Evolutionary conservation across 2,888 invertebrate species (phyloP).

Genomic region (Cataglyphis livida): DNA sequence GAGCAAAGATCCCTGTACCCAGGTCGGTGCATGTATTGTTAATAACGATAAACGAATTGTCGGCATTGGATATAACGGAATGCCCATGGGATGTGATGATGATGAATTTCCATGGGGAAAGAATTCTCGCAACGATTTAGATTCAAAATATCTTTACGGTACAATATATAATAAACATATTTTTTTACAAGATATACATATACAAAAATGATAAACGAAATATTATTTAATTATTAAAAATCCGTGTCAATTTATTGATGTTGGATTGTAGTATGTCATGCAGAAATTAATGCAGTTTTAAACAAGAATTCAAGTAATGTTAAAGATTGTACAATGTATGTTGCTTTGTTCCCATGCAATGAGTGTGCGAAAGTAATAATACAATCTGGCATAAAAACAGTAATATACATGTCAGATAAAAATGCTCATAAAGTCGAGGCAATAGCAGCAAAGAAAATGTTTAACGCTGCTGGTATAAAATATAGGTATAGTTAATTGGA

Average conservation of each 20-base stretch:
- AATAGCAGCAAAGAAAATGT: conserved; percentile 93
- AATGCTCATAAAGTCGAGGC: conserved; percentile 89
- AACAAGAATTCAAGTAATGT: conserved; percentile 94
- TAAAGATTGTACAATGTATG: conserved; percentile 93
- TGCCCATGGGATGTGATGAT: conserved; percentile 96
- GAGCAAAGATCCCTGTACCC: conserved; percentile 97
- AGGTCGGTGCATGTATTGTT: conserved; percentile 98
- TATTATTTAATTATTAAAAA: neutral
- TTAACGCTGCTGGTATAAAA: conserved; percentile 1
- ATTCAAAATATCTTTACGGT: conserved; percentile 96
- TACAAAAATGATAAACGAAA: neutral
- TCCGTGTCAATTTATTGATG: neutral
- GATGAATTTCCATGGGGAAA: conserved; percentile 96
- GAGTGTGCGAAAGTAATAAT: conserved; percentile 99
- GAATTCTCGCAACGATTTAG: conserved; percentile 87
- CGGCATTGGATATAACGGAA: conserved; percentile 98
- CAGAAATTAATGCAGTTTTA: conserved; percentile 98
- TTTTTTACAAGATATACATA: neutral
- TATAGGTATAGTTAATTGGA: conserved; percentile 8
- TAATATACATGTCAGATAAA: conserved; percentile 94
- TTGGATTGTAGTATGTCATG: conserved; percentile 93
- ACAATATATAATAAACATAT: conserved; percentile 75
- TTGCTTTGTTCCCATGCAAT: conserved; percentile 97
- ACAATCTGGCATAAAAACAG: conserved; percentile 94
- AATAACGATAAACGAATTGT: conserved; percentile 95